Percentiles rank a stretch among this genome's conserved stretches.
phyloP scores from a whole-genome alignment of 2,888 invertebrate genomes.

The Habroteleia sp. region DNA sequence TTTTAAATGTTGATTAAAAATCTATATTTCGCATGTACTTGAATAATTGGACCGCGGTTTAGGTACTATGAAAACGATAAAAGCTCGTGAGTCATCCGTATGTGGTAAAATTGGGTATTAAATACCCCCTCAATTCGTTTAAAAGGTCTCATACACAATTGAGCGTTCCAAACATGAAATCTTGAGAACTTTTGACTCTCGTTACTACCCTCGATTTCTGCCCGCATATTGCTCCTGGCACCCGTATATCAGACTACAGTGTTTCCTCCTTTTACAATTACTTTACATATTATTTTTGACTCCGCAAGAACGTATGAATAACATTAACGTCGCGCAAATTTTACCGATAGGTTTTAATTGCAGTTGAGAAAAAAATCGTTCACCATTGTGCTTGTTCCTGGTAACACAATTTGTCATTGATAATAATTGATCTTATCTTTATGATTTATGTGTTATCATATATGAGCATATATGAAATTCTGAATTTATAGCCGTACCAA shows the following conservation, averaged over 20 bases:
- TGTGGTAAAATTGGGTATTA: constrained; percentile 22
- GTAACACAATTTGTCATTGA: neutral
- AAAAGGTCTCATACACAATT: constrained; percentile 38
- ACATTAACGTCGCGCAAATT: constrained; percentile 6
- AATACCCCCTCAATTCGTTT: constrained; percentile 22
- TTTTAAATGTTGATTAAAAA: too few species aligned
- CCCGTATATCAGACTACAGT: constrained; percentile 23
- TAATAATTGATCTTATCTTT: constrained; percentile 19
- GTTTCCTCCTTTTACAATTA: constrained; percentile 25
- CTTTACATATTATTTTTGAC: constrained; percentile 26
- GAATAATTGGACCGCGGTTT: too few species aligned
- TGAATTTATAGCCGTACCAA: constrained; percentile 8
- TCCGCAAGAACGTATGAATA: neutral
- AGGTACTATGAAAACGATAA: constrained; percentile 1
- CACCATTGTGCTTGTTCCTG: neutral
- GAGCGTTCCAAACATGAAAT: constrained; percentile 24
- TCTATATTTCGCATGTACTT: too few species aligned
- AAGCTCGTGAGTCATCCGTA: constrained; percentile 13
- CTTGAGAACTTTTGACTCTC: constrained; percentile 52
- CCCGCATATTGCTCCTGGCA: constrained; percentile 20
- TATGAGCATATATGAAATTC: neutral
- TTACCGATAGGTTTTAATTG: constrained; percentile 5
- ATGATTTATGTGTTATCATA: constrained; percentile 3
- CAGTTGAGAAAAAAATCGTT: neutral
- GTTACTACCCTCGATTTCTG: constrained; percentile 20